phyloP scores from a whole-genome alignment of 2,888 invertebrate genomes.

The Stegophylla sp. region DNA sequence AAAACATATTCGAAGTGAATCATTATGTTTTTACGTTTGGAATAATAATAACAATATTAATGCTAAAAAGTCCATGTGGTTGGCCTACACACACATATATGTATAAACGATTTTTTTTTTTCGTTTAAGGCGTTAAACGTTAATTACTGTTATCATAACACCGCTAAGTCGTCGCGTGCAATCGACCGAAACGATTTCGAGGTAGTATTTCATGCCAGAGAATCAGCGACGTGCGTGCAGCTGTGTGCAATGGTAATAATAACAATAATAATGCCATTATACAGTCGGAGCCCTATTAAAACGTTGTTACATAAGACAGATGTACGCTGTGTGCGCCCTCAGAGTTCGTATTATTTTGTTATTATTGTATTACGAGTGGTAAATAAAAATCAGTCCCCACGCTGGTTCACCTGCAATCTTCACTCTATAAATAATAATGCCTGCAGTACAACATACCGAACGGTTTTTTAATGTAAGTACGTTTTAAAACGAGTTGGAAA shows the following conservation, averaged over 20 bases:
- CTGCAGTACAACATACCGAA: no score
- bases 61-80: not conserved
- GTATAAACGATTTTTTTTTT: not conserved
- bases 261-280: not conserved
- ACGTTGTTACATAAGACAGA: not conserved
- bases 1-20: no score
- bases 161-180: constrained; percentile 12
- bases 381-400: not conserved
- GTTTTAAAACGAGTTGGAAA: no score
- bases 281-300: not conserved
- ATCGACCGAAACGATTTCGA: constrained; percentile 48
- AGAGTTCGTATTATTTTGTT: not conserved
- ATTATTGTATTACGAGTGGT: not conserved
- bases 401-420: not conserved
- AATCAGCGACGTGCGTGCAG: not conserved
- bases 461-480: no score
- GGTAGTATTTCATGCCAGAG: not conserved
- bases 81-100: not conserved
- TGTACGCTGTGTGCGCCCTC: no score
- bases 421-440: not conserved
- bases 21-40: no score
- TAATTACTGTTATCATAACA: constrained; percentile 31
- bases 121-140: constrained; percentile 11
- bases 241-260: not conserved
- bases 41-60: no score